Percentiles rank a stretch among this genome's conserved stretches.
Evolutionary conservation across 2,797 vertebrate species (phyloP).

Genomic region (Tokudaia muenninki): DNA sequence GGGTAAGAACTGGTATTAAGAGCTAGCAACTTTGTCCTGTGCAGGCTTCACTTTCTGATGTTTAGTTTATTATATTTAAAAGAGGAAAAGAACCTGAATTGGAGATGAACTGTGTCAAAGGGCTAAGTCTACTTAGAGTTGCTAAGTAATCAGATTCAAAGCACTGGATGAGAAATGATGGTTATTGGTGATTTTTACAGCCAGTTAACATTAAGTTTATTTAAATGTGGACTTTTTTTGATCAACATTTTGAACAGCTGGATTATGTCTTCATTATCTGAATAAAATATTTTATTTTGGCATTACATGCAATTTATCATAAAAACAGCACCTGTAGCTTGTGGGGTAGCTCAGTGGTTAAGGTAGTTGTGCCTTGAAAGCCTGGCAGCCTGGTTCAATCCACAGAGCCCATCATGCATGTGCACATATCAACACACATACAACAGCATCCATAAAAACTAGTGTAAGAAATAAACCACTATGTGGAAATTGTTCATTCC

Average conservation of each 20-base stretch:
- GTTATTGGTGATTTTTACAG: slow-evolving; percentile 51
- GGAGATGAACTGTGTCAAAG: background rate
- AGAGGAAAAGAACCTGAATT: background rate
- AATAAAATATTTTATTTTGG: background rate
- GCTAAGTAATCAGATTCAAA: slow-evolving; percentile 11
- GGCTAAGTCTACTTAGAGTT: slow-evolving; percentile 14
- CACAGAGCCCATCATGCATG: background rate
- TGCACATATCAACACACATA: background rate
- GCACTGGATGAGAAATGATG: background rate
- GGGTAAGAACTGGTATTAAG: background rate
- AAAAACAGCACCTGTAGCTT: background rate
- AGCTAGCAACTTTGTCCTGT: background rate
- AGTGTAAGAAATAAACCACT: slow-evolving; percentile 45
- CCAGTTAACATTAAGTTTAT: slow-evolving; percentile 25
- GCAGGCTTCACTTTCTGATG: background rate
- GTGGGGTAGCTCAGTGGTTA: background rate
- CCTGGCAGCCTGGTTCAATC: background rate
- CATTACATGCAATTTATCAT: background rate
- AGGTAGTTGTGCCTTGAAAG: background rate
- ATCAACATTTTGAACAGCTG: background rate
- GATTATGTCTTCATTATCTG: background rate
- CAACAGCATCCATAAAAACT: slow-evolving; percentile 1
- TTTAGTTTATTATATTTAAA: background rate
- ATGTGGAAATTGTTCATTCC: background rate
- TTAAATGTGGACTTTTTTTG: slow-evolving; percentile 43